These are phyloP conservation scores for Pogonocichla stellata DNA, from an alignment of 2,113 vertebrate genomes.

Conservation along the genomic window DNA sequence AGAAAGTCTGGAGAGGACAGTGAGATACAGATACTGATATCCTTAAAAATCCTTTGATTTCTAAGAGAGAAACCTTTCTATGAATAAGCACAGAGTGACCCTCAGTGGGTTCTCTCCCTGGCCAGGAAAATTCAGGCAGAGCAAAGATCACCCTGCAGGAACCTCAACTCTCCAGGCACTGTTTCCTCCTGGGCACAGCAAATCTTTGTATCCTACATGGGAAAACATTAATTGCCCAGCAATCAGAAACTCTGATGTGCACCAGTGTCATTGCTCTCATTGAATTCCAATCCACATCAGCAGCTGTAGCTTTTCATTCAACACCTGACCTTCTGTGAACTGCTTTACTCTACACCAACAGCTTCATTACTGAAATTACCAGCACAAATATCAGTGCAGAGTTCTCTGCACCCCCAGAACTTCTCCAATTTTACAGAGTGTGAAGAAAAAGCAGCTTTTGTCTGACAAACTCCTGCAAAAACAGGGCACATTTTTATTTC, in stretches of 20 bases:
- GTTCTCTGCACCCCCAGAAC: not conserved
- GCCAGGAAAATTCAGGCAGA: not conserved
- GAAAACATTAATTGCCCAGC: not conserved
- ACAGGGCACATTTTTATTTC: not conserved
- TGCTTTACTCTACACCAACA: not conserved
- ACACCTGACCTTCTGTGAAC: not conserved
- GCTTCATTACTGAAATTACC: not conserved
- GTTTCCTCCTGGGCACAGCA: not conserved
- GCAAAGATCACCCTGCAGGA: not conserved
- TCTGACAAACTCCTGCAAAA: not conserved
- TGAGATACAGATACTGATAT: not conserved
- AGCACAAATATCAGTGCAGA: not conserved
- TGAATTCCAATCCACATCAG: not conserved
- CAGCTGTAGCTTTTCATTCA: not conserved
- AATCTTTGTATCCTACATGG: not conserved
- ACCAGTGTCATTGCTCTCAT: not conserved
- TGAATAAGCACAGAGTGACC: not conserved
- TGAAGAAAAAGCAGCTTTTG: not conserved
- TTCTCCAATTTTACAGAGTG: not conserved
- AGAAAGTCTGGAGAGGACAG: not conserved
- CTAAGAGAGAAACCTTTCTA: not conserved
- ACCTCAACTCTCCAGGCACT: not conserved
- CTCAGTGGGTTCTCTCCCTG: not conserved
- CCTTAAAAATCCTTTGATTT: not conserved
- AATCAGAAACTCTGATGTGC: not conserved